Evolutionary conservation across 1,140 invertebrate species (phyloP).

Genomic region (Brachionus rotundiformis): DNA sequence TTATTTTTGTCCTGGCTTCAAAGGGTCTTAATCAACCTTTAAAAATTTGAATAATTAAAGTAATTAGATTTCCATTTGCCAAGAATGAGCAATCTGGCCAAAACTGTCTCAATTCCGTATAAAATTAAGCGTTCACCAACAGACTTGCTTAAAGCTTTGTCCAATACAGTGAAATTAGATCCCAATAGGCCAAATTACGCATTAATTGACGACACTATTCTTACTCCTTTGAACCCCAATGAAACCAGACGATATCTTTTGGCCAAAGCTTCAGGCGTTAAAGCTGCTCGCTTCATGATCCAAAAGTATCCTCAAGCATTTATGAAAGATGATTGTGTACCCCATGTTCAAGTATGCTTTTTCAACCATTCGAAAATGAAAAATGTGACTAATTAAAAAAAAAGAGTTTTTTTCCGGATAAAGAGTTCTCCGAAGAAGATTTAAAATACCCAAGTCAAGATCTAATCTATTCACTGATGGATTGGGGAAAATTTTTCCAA

Average conservation of each 20-base stretch:
- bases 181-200: slow-evolving; percentile 9
- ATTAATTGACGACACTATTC: slow-evolving; percentile 28
- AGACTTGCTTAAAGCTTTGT: slow-evolving; percentile 45
- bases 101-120: slow-evolving; percentile 34
- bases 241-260: slow-evolving; percentile 17
- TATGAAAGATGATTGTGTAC: slow-evolving; percentile 35
- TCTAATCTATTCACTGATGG: slow-evolving; percentile 41
- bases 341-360: slow-evolving; percentile 18
- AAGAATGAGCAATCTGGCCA: slow-evolving; percentile 28
- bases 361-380: background rate
- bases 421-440: slow-evolving; percentile 46
- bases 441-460: slow-evolving; percentile 42
- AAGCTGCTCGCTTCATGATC: slow-evolving; percentile 49
- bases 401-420: slow-evolving; percentile 49
- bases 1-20: too few species aligned
- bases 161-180: slow-evolving; percentile 31
- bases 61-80: background rate
- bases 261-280: slow-evolving; percentile 47
- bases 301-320: slow-evolving; percentile 45
- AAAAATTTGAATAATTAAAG: background rate
- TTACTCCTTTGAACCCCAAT: slow-evolving; percentile 27
- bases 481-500: slow-evolving; percentile 36
- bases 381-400: too few species aligned
- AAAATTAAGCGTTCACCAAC: slow-evolving; percentile 41
- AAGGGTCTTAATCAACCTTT: slow-evolving; percentile 22